Base-by-base conservation (phyloP, 2,113 vertebrate species). In the Kryptolebias marmoratus region DNA sequence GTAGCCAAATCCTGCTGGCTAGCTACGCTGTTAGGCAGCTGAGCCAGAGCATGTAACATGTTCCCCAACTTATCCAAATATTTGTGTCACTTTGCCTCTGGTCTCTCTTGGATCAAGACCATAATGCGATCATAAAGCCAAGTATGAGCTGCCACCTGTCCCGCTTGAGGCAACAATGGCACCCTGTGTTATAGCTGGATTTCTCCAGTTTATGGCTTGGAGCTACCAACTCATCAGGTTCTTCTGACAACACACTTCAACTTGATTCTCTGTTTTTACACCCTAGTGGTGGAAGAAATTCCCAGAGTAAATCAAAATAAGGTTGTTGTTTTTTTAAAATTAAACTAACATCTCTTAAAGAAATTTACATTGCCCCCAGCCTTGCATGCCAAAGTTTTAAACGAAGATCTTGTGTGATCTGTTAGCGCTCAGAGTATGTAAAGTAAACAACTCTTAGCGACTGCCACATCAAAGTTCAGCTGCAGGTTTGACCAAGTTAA, bases 71-170 rank as follows among this genome's bases (percentile, higher is more conserved):
- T 83, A 63, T 84, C 72, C 52, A 74, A 82, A 79, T 62, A 75
- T 75, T 72, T 71, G 22, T 52, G 63, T 80, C 73, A 53, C 32
- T 11, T 9, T 0, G 2, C 65, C 36, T 22, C 49, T 68, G 66
- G 77, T 65, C 62, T 52, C 53, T 5, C 30, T 1, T 14, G 66
- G 68, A 81, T 58, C 30, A 48, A 50, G 52, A 58, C 53, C 27
- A 30, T 12, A 15, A 50, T 12, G 16, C 5, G 1, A 28, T 68
- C 18, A 62, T n/a, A n/a, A 64, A 75, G 58, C 30, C 70, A 70
- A 56, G 65, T 69, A 59, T 42, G 58, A 54, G 36, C 57, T 1
- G 31, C 77, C 84, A 85, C 84, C 82, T 81, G 82, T 67, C 57
- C 68, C 28, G 71, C 80, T 83, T 9, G 11, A 76, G 80, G 84